Base-by-base conservation (phyloP, 1,140 invertebrate species). In the Atta cephalotes region DNA sequence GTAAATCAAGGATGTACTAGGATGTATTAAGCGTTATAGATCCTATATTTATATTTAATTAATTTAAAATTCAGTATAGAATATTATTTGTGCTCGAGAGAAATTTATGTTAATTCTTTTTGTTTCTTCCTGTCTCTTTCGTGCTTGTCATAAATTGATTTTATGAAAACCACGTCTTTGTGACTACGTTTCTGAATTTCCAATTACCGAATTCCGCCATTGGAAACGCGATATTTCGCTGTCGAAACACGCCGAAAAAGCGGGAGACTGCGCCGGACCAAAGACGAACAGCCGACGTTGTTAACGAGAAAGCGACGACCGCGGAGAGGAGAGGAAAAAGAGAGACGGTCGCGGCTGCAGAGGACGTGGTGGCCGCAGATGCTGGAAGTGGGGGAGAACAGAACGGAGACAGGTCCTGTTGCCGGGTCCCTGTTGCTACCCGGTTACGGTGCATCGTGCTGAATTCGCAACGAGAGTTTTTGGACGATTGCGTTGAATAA, bases 401-500 rank as follows among this genome's bases (percentile, higher is more conserved):
- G 88, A 79, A 89, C 56, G 86, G 87, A 80, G 71, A 77, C 80
- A 88, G 89, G 87, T 87, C 79, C 88, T 92, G 89, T 92, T 91
- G 89, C 90, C 78, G 82, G 88, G 86, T 85, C 84, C 91, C 88
- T 93, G 93, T 93, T 93, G 93, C 93, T 93, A 93, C 92, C 89
- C 92, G 91, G 90, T 88, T 88, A 89, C 88, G 89, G 86, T 93
- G 93, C 93, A 93, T 93, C 88, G 91, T 90, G 89, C 84, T 91
- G 93, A 93, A 93, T 93, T 93, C 91, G 90, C 91, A 93, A 93
- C 92, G 88, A 93, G 88, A 88, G 63, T 91, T 92, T 89, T 70
- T 39, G 31, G 86, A 66, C 77, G 84, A 88, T 92, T 89, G 92
- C 91, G 66, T 91, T 93, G 93, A 93, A 93, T 93, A 93, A 93